Evolutionary conservation across 2,797 vertebrate species (phyloP).

Genomic region (Myotis myotis): DNA sequence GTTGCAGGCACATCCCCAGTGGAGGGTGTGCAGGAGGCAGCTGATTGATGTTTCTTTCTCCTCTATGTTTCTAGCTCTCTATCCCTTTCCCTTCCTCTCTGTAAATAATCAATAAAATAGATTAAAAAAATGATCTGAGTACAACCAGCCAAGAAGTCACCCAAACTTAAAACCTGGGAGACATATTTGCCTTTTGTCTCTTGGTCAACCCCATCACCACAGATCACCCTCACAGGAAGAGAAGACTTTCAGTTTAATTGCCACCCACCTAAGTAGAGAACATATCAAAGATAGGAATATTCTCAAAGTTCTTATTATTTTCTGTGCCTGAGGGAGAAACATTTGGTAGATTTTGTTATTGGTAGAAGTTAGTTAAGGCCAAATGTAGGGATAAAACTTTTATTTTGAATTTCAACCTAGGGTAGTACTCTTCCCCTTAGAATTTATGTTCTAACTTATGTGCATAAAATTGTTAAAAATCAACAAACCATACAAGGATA

Average conservation of each 20-base stretch:
- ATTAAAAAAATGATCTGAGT: not conserved
- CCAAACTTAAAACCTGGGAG: not conserved
- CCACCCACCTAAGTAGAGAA: not conserved
- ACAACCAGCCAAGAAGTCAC: not conserved
- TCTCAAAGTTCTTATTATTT: not conserved
- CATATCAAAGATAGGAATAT: not conserved
- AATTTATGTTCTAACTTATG: not conserved
- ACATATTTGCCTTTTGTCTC: not conserved
- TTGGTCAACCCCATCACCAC: not conserved
- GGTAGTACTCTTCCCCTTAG: not conserved
- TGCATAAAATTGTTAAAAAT: not conserved
- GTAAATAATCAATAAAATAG: too few species aligned
- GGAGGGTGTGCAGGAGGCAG: too few species aligned
- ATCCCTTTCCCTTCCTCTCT: too few species aligned
- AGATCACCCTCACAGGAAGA: not conserved
- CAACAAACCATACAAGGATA: not conserved
- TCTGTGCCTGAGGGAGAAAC: not conserved
- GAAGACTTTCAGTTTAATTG: not conserved
- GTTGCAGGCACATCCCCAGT: too few species aligned
- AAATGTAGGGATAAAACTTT: not conserved
- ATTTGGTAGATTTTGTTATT: constrained; percentile 17
- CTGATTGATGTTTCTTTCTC: too few species aligned
- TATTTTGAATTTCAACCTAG: not conserved
- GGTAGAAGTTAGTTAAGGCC: not conserved
- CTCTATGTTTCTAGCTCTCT: too few species aligned